Evolutionary conservation across 2,113 vertebrate species (phyloP).

Genomic region (Anseranas semipalmata): DNA sequence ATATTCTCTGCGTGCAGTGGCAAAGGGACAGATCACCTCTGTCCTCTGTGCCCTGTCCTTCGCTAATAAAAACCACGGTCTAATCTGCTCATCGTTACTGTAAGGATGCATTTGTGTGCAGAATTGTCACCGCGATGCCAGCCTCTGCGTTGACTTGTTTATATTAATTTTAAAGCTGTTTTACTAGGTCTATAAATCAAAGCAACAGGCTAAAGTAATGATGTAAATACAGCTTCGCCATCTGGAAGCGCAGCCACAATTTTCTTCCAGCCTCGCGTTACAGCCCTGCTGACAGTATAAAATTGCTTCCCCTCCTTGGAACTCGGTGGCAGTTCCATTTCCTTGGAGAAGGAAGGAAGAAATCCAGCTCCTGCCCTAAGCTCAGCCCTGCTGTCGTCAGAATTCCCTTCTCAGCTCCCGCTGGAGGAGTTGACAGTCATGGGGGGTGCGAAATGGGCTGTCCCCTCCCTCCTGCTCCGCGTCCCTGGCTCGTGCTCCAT

Average conservation of each 20-base stretch:
- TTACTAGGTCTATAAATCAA: background rate
- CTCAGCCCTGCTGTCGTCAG: background rate
- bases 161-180: background rate
- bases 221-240: background rate
- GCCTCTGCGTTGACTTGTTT: background rate
- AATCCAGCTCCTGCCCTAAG: background rate
- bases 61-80: rapidly evolving
- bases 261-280: background rate
- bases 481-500: background rate
- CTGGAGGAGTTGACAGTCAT: background rate
- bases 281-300: background rate
- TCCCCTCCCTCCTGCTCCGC: rapidly evolving
- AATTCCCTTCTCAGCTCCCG: background rate
- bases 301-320: background rate
- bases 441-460: background rate
- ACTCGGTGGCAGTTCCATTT: background rate
- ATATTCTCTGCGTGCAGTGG: rapidly evolving
- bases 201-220: background rate
- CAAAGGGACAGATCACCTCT: background rate
- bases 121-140: rapidly evolving
- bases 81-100: rapidly evolving
- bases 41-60: background rate
- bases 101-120: rapidly evolving
- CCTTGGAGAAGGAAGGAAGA: background rate
- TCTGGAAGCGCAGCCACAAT: background rate